Base-by-base conservation (phyloP, 1,140 invertebrate species). In the Drosophila kohkoa region DNA sequence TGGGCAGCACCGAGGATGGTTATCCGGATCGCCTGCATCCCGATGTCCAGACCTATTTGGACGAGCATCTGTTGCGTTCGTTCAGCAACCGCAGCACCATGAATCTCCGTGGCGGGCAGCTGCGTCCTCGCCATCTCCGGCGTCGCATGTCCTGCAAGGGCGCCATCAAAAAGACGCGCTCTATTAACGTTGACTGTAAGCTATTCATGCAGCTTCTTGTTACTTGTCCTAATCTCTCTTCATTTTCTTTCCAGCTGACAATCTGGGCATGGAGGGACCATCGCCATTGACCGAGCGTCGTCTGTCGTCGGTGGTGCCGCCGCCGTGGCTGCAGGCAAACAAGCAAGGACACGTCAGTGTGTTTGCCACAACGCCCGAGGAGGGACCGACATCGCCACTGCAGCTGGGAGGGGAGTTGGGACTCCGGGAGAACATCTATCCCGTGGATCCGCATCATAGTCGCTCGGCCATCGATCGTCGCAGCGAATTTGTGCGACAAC, bases 1-100 rank as follows among this genome's bases (percentile, higher is more conserved):
- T 99, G 52, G 97, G 97, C 30, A 98, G 97, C 92, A 96, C 97
- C 48, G 98, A 99, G 93, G 96, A 98, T 58, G 97, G 97, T 11
- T 95, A 96, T 91, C 97, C 97, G 25, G 97, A 98, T 85, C 96
- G 95, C 93, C 91, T 97, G 41, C 96, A 97, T 92, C 95, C 95
- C 8, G 95, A 97, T 94, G 96, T 98, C 4, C 95, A 97, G 81
- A 95, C 96, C 82, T 98, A 98, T 93, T 93, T 98, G 60, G 97
- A 98, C 83, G 96, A 97, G 87, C 96, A 98, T 82, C 89, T 97
- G n/a, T 93, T 96, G 82, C 96, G 96, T 77, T 95, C 96, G 35
- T 95, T 98, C 58, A 95, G 95, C 20, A 94, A 95, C 81, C 96
- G 96, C 81, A 94, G 94, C 16, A 95, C 94, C 67, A 93, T 97